Evolutionary conservation across 2,113 vertebrate genomes (phyloP).

Genomic region (Silurus meridionalis): DNA sequence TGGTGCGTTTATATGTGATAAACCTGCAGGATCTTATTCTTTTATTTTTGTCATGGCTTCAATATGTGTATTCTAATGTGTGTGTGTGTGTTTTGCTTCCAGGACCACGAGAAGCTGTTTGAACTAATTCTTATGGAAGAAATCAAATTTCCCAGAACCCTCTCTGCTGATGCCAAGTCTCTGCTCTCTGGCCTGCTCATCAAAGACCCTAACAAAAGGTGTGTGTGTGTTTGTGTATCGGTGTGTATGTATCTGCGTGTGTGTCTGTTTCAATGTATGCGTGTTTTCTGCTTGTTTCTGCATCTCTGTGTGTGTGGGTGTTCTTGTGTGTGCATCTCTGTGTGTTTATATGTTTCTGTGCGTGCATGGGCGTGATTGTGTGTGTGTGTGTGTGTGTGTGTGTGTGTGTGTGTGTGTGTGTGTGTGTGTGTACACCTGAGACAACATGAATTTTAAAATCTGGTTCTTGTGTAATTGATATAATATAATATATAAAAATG

Average conservation of each 20-base stretch:
- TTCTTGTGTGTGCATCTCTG: background rate
- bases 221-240: background rate
- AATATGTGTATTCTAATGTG: background rate
- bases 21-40: background rate
- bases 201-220: conserved; percentile 77
- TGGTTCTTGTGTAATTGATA: background rate
- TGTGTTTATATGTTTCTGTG: too few relatives aligned
- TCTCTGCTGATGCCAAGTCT: conserved; percentile 76
- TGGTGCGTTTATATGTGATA: background rate
- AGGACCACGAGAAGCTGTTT: conserved; percentile 79
- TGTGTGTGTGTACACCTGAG: background rate
- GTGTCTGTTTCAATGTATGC: background rate
- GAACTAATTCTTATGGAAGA: conserved; percentile 79
- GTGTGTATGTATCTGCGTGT: background rate
- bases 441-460: background rate
- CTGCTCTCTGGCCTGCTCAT: conserved; percentile 76
- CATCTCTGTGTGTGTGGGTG: background rate
- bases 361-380: too few relatives aligned
- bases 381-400: background rate
- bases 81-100: conserved; percentile 16
- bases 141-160: conserved; percentile 76
- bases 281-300: background rate
- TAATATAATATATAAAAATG: too few relatives aligned
- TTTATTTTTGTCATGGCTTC: background rate
- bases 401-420: background rate